phyloP scores from a whole-genome alignment of 2,888 invertebrate species.

The Physocephala rufipes region DNA sequence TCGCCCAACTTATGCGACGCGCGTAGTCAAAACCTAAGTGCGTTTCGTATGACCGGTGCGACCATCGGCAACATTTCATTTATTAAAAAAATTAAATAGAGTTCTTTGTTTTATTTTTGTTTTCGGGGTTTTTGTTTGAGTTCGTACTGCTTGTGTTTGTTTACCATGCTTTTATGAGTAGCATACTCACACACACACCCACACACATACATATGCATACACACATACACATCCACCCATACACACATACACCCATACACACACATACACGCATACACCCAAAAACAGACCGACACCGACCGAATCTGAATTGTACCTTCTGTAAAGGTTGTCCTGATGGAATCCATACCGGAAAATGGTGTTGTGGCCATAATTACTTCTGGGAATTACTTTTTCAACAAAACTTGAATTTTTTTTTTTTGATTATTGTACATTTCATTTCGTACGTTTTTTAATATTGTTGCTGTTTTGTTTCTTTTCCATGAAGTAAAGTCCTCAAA shows the following conservation, averaged over 20 bases:
- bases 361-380: constrained; percentile 42
- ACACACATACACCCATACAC: not conserved
- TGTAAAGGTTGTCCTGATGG: constrained; percentile 6
- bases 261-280: not conserved
- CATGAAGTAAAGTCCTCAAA: constrained; percentile 21
- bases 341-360: constrained; percentile 26
- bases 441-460: constrained; percentile 14
- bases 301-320: no score
- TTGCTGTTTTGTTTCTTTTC: not conserved
- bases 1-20: not conserved
- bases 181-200: constrained; percentile 12
- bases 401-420: no score
- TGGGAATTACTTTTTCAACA: constrained; percentile 41
- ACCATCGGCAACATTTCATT: constrained; percentile 44
- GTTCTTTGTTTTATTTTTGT: constrained; percentile 18
- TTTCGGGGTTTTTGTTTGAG: not conserved
- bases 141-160: constrained; percentile 1
- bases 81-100: constrained; percentile 48
- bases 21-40: not conserved
- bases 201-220: not conserved
- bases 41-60: constrained; percentile 37
- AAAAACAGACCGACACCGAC: no score
- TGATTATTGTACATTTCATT: constrained; percentile 19
- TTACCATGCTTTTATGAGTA: not conserved
- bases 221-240: not conserved